Percentiles rank a stretch among this genome's conserved stretches.
phyloP scores from a whole-genome alignment of 1,140 invertebrate genomes.

The Chironomus striatipennis region DNA sequence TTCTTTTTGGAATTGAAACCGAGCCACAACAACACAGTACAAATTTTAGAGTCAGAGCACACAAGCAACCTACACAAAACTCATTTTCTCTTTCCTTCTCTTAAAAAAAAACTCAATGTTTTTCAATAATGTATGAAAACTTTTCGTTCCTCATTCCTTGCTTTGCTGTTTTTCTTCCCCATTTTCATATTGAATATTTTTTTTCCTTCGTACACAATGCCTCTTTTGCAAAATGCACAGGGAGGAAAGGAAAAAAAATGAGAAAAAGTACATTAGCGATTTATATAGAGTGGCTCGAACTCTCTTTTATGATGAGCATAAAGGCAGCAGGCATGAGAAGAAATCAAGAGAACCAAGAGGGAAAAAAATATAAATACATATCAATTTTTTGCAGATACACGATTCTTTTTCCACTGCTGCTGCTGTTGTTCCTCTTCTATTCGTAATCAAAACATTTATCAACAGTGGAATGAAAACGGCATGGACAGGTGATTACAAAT shows the following conservation, averaged over 20 bases:
- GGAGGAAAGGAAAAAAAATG: conserved; percentile 6
- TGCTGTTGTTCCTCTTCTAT: conserved; percentile 6
- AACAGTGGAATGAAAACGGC: conserved; percentile 12
- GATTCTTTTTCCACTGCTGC: background rate
- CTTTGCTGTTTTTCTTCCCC: background rate
- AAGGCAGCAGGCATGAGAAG: conserved; percentile 16
- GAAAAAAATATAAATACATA: conserved; percentile 22
- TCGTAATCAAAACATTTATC: conserved; percentile 23
- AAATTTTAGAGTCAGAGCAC: background rate
- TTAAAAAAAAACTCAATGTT: too few relatives aligned
- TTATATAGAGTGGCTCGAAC: background rate
- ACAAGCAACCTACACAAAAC: conserved; percentile 16
- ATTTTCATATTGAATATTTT: background rate
- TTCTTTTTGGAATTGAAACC: background rate
- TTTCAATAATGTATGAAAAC: background rate
- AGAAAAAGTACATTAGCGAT: conserved; percentile 22
- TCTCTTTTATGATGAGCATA: conserved; percentile 23
- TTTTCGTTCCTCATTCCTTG: background rate
- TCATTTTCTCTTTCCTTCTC: conserved; percentile 9
- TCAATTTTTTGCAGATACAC: conserved; percentile 15
- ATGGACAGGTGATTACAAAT: conserved; percentile 22
- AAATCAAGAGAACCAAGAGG: conserved; percentile 20
- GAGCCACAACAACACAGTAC: background rate
- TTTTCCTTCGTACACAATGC: background rate
- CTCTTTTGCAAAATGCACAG: background rate